phyloP scores from a whole-genome alignment of 2,797 vertebrate genomes.

The Cheirogaleus major region DNA sequence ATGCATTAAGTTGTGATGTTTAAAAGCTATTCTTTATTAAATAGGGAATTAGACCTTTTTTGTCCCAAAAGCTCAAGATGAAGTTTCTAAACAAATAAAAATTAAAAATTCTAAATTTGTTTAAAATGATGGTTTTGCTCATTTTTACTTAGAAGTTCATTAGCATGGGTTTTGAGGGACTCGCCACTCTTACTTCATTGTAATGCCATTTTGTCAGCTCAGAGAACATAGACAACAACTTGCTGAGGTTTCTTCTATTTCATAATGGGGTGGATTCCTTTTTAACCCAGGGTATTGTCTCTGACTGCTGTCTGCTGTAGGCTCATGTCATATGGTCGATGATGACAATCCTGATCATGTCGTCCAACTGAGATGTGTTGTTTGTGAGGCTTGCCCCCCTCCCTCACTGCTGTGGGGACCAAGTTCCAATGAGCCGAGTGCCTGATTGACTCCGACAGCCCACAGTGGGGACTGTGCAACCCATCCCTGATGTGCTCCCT shows the following conservation, averaged over 20 bases:
- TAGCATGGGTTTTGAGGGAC: background rate
- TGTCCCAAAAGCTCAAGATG: background rate
- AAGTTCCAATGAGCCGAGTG: background rate
- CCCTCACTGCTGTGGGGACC: background rate
- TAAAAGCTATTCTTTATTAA: background rate
- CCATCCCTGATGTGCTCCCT: fast-evolving
- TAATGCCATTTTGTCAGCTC: background rate
- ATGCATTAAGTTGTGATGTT: background rate
- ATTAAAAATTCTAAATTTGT: background rate
- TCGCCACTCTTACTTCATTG: background rate
- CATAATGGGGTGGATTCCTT: conserved; percentile 17
- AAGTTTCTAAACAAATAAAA: background rate
- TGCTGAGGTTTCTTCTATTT: conserved; percentile 47
- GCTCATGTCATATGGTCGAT: background rate
- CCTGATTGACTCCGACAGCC: background rate
- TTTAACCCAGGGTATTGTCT: background rate
- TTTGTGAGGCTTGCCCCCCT: background rate
- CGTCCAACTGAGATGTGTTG: background rate
- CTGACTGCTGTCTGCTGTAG: background rate
- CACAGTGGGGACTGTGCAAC: background rate
- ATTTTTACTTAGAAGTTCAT: background rate
- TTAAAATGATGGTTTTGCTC: background rate
- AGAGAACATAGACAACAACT: background rate
- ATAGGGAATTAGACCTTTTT: background rate
- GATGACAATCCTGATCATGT: background rate